A percentile compares a stretch with the other conserved stretches of the same genome.
Conservation (phyloP, 2,888 invertebrate species). For the Aethes cnicana region DNA sequence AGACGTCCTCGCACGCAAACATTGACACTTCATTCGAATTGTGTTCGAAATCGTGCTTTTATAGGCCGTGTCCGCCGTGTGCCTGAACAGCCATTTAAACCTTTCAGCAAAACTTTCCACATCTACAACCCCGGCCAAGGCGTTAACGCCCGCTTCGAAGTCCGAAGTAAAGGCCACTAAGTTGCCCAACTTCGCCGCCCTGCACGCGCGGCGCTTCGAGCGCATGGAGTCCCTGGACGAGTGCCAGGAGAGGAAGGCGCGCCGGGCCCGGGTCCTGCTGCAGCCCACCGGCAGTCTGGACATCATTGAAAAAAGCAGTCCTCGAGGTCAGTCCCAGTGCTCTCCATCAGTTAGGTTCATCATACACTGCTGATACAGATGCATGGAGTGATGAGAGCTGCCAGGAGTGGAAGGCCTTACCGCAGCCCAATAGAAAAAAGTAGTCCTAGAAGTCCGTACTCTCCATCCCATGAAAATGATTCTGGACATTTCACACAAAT, state of each 20-base stretch:
- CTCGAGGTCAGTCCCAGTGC: slow-evolving; percentile 47
- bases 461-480: too few relatives aligned
- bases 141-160: slow-evolving; percentile 41
- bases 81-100: too few relatives aligned
- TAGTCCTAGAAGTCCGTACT: too few relatives aligned
- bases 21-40: too few relatives aligned
- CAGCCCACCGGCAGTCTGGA: slow-evolving; percentile 52
- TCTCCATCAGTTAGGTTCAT: neutral
- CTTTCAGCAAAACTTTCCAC: slow-evolving; percentile 52
- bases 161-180: slow-evolving; percentile 58
- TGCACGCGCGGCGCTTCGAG: slow-evolving; percentile 85
- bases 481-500: neutral
- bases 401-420: too few relatives aligned
- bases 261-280: slow-evolving; percentile 68
- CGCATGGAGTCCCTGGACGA: slow-evolving; percentile 87
- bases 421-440: too few relatives aligned
- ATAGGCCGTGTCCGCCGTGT: too few relatives aligned
- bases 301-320: slow-evolving; percentile 54
- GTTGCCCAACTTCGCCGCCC: slow-evolving; percentile 86
- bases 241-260: slow-evolving; percentile 74
- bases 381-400: slow-evolving; percentile 6
- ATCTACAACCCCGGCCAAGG: slow-evolving; percentile 43
- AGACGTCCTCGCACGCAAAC: too few relatives aligned
- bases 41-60: too few relatives aligned
- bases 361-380: neutral